Conservation (phyloP, 2,888 invertebrate species). For the Lasioglossum oenotherae region DNA sequence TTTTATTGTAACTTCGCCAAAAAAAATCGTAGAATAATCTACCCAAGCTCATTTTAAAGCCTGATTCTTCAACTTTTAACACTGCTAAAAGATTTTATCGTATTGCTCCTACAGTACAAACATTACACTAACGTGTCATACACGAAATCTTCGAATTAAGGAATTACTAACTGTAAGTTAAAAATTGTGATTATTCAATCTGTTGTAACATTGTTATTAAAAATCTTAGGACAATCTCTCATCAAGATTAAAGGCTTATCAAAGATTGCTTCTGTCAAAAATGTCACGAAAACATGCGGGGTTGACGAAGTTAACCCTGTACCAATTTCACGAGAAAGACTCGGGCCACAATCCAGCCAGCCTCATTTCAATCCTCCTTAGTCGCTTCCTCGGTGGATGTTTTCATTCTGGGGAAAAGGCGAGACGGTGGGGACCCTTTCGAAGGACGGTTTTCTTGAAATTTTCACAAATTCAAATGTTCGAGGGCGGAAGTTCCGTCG, state of each 20-base stretch:
- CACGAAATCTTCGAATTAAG: too few relatives aligned
- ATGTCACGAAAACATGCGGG: background rate
- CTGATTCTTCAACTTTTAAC: background rate
- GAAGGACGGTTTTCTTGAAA: background rate
- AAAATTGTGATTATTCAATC: too few relatives aligned
- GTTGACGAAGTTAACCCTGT: background rate
- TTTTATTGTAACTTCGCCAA: background rate
- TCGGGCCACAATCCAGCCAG: background rate
- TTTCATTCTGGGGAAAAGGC: background rate
- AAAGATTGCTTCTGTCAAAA: background rate
- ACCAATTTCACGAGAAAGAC: background rate
- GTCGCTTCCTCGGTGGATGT: background rate
- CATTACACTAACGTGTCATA: too few relatives aligned
- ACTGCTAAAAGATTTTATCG: too few relatives aligned
- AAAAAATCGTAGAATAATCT: background rate
- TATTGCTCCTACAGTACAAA: too few relatives aligned
- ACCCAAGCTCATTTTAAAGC: background rate
- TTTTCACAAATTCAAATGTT: constrained; percentile 25
- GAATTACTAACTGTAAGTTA: too few relatives aligned
- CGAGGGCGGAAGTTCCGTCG: constrained; percentile 51
- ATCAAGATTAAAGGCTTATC: too few relatives aligned
- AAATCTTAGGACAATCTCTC: background rate
- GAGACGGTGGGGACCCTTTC: background rate
- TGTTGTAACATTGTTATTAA: too few relatives aligned
- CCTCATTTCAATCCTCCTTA: background rate